phyloP scores from a whole-genome alignment of 37 sponge, comb jelly and placozoan species.

The Eunapius fragilis region DNA sequence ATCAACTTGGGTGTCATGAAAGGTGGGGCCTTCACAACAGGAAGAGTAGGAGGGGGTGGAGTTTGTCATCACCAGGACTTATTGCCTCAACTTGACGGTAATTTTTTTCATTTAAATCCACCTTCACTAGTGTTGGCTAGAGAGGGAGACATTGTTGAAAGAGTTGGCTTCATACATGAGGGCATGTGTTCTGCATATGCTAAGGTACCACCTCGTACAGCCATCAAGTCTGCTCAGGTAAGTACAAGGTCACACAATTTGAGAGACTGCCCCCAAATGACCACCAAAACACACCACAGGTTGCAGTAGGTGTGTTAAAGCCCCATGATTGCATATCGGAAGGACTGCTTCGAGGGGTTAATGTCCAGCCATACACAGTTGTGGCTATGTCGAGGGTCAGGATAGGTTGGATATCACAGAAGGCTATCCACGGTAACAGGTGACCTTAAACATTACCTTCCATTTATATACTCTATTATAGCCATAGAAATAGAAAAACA shows the following conservation, averaged over 20 bases:
- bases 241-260: background rate
- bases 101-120: too few relatives aligned
- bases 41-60: background rate
- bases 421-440: background rate
- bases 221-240: constrained; percentile 3
- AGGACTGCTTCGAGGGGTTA: constrained; percentile 19
- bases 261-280: too few relatives aligned
- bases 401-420: constrained; percentile 18
- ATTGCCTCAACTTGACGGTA: too few relatives aligned
- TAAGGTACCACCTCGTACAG: background rate
- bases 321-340: constrained; percentile 48
- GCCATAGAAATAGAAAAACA: constrained; percentile 44
- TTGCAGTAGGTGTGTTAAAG: constrained; percentile 30
- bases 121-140: background rate
- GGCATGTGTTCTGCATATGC: constrained; percentile 37
- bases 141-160: constrained; percentile 27
- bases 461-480: background rate
- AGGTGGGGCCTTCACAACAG: background rate
- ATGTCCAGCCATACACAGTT: constrained; percentile 30
- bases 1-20: background rate
- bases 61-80: too few relatives aligned
- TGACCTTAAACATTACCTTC: background rate
- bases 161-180: constrained; percentile 30
- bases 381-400: background rate
- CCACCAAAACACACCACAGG: constrained; percentile 36